These are phyloP conservation scores for Drosophila meridiana DNA, from an alignment of 2,888 invertebrate genomes.

Conservation along the genomic window DNA sequence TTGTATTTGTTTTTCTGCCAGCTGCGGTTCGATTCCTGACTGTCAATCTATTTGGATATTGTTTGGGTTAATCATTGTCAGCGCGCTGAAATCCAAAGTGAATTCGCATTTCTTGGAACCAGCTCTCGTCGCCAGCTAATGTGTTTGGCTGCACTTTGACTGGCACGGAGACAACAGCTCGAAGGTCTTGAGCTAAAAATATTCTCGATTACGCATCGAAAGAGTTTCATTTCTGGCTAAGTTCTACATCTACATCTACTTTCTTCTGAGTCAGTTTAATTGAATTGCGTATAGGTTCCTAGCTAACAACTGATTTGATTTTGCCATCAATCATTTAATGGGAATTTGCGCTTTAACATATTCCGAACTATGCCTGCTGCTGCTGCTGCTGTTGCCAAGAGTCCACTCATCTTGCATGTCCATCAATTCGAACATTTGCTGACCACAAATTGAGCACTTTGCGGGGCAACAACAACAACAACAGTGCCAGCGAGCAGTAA, in stretches of 20 bases:
- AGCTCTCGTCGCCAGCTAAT: conserved; percentile 17
- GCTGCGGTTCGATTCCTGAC: conserved; percentile 15
- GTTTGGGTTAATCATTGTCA: conserved; percentile 60
- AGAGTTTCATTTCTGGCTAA: not conserved
- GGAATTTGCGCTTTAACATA: conserved; percentile 13
- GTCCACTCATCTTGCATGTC: conserved; percentile 36
- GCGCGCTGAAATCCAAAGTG: conserved; percentile 33
- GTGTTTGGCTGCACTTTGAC: conserved; percentile 45
- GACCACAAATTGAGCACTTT: conserved; percentile 39
- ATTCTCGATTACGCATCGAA: conserved; percentile 17
- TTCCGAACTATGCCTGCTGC: conserved; percentile 1
- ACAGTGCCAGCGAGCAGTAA: not conserved
- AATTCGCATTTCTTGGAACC: conserved; percentile 45
- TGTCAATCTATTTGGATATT: conserved; percentile 61
- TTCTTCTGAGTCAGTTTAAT: not conserved
- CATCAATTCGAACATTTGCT: conserved; percentile 26
- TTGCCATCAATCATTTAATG: conserved; percentile 40
- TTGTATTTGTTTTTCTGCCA: conserved; percentile 20
- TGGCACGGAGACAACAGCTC: conserved; percentile 38
- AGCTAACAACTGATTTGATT: not conserved
- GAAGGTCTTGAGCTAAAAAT: conserved; percentile 48
- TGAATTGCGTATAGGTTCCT: too few relatives aligned
- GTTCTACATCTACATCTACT: not conserved
- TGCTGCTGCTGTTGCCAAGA: conserved; percentile 21
- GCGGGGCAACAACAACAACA: conserved; percentile 12